Percentiles rank a stretch among this genome's conserved stretches.
Conservation (phyloP, 1,140 invertebrate species). For the Onthophagus taurus region DNA sequence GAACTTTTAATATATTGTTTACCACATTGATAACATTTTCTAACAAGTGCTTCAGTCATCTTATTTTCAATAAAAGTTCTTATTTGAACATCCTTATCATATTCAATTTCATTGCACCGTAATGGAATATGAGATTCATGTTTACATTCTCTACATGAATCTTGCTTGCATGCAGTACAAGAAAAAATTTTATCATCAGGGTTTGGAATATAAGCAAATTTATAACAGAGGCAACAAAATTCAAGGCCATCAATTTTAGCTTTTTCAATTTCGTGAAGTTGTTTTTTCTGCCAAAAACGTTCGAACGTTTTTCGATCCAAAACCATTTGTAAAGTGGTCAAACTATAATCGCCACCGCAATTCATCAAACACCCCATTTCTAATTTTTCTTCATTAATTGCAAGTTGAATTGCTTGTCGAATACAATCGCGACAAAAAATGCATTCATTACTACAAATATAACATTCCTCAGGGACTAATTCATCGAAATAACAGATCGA, state of each 20-base stretch:
- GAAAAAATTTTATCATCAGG: slow-evolving; percentile 49
- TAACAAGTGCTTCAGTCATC: slow-evolving; percentile 53
- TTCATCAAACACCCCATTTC: slow-evolving; percentile 43
- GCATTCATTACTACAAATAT: slow-evolving; percentile 47
- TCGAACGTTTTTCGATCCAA: slow-evolving; percentile 44
- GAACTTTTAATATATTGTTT: slow-evolving; percentile 51
- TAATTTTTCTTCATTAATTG: slow-evolving; percentile 44
- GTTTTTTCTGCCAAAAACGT: slow-evolving; percentile 40
- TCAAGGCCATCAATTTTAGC: slow-evolving; percentile 50
- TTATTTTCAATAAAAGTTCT: slow-evolving; percentile 50
- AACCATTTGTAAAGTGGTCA: slow-evolving; percentile 39
- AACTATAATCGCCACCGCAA: slow-evolving; percentile 39
- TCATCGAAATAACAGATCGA: slow-evolving; percentile 51
- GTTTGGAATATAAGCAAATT: slow-evolving; percentile 46
- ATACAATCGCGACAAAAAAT: slow-evolving; percentile 52
- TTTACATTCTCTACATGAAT: slow-evolving; percentile 51
- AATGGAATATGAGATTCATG: slow-evolving; percentile 51
- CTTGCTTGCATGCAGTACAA: slow-evolving; percentile 52
- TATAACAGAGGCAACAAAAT: slow-evolving; percentile 49
- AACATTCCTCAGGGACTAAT: slow-evolving; percentile 48
- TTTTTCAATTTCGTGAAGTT: slow-evolving; percentile 47
- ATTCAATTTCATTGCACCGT: slow-evolving; percentile 49
- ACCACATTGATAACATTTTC: slow-evolving; percentile 51
- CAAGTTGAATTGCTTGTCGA: slow-evolving; percentile 40
- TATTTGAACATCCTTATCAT: slow-evolving; percentile 42